Conservation (phyloP, 2,888 invertebrate species). For the Archips xylosteana region DNA sequence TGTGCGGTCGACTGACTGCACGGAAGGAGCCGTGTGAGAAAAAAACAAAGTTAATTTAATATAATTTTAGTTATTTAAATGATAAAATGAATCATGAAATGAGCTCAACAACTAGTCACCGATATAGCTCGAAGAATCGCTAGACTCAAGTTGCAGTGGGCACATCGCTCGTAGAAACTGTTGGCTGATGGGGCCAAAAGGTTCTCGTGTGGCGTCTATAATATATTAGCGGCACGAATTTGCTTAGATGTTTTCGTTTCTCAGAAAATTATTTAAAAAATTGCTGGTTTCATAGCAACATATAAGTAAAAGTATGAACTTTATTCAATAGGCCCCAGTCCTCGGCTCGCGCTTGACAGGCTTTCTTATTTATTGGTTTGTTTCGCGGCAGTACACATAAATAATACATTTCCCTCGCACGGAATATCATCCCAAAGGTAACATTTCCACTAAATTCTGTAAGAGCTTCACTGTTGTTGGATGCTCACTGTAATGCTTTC, state of each 20-base stretch:
- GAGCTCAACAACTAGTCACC: too few species aligned
- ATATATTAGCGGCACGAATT: too few species aligned
- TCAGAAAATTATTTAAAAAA: not conserved
- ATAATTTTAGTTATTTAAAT: too few species aligned
- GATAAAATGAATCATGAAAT: too few species aligned
- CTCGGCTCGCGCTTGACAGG: slow-evolving; percentile 35
- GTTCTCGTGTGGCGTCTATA: too few species aligned
- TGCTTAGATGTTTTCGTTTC: too few species aligned
- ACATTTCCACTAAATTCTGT: slow-evolving; percentile 59
- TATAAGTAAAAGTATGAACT: not conserved
- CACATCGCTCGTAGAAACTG: too few species aligned
- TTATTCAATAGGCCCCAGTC: slow-evolving; percentile 26
- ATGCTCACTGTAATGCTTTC: slow-evolving; percentile 49
- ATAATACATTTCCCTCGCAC: slow-evolving; percentile 39
- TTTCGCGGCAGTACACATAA: slow-evolving; percentile 42
- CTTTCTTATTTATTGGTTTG: slow-evolving; percentile 41
- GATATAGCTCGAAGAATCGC: too few species aligned
- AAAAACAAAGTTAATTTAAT: too few species aligned
- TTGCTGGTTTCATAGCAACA: not conserved
- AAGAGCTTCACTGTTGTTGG: slow-evolving; percentile 55
- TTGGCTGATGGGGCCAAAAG: too few species aligned
- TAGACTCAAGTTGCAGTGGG: too few species aligned
- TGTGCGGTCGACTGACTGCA: not conserved
- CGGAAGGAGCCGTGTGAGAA: too few species aligned
- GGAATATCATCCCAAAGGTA: slow-evolving; percentile 54